These are phyloP conservation scores for Mionectes olivaceus DNA, from an alignment of 2,797 vertebrate species.

Conservation along the genomic window DNA sequence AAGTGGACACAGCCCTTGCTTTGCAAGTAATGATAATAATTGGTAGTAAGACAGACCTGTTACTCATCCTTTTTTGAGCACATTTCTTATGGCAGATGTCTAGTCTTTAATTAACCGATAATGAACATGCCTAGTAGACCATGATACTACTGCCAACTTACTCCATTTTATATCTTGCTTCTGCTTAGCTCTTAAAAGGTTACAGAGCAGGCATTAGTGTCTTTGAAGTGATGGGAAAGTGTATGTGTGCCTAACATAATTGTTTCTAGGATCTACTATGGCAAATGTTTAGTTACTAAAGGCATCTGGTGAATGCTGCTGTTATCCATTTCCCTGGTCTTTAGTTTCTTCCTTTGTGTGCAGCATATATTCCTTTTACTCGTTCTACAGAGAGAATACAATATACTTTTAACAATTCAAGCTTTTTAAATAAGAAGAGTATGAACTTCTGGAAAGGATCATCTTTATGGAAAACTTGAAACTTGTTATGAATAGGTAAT, in stretches of 20 bases:
- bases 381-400: not conserved
- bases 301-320: not conserved
- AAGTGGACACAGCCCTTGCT: conserved; percentile 66
- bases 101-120: conserved; percentile 81
- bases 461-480: not conserved
- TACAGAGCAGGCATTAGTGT: conserved; percentile 73
- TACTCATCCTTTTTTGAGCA: conserved; percentile 70
- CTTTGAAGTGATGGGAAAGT: conserved; percentile 71
- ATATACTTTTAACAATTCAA: not conserved
- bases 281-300: conserved; percentile 48
- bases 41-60: conserved; percentile 70
- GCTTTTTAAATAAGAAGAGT: not conserved
- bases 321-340: not conserved
- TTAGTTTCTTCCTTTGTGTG: conserved; percentile 5
- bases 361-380: not conserved
- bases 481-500: not conserved
- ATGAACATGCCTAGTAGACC: conserved; percentile 76
- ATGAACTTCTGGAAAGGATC: not conserved
- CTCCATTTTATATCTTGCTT: conserved; percentile 61
- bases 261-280: conserved; percentile 55
- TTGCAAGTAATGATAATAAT: conserved; percentile 72
- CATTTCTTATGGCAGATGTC: conserved; percentile 79
- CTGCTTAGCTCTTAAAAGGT: conserved; percentile 70
- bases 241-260: conserved; percentile 67
- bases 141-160: conserved; percentile 57